Evolutionary conservation across 2,797 vertebrate species (phyloP).

Genomic region (Aldrovandia affinis): DNA sequence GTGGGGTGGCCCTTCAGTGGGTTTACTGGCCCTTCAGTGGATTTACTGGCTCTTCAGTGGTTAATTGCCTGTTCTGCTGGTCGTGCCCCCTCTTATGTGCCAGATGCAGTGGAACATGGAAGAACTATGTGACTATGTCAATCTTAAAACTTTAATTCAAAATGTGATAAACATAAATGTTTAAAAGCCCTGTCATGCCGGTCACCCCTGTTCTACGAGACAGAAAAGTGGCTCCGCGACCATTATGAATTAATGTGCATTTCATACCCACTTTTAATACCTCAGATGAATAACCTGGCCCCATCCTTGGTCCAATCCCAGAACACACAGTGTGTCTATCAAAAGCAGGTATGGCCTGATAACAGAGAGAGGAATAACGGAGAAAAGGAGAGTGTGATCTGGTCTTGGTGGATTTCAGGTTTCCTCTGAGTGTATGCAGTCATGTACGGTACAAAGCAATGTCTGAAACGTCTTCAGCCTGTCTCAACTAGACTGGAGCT

Average conservation of each 20-base stretch:
- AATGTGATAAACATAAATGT: too few relatives aligned
- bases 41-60: too few relatives aligned
- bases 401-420: not conserved
- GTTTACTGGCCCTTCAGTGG: too few relatives aligned
- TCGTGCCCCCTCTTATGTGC: too few relatives aligned
- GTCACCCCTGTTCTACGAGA: too few relatives aligned
- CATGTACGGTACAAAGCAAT: not conserved
- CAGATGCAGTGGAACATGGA: too few relatives aligned
- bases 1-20: too few relatives aligned
- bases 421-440: not conserved
- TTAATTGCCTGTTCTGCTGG: too few relatives aligned
- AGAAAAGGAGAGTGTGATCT: not conserved
- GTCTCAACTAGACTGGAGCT: not conserved
- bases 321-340: not conserved
- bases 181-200: too few relatives aligned
- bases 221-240: not conserved
- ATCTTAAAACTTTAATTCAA: too few relatives aligned
- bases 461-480: not conserved
- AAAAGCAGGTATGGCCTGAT: not conserved
- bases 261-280: not conserved
- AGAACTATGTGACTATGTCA: too few relatives aligned
- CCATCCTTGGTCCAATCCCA: not conserved
- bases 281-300: not conserved
- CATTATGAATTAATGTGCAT: not conserved
- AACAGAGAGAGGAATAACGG: too few relatives aligned